phyloP scores from a whole-genome alignment of 2,113 vertebrate genomes.

The Muscicapa adusta region DNA sequence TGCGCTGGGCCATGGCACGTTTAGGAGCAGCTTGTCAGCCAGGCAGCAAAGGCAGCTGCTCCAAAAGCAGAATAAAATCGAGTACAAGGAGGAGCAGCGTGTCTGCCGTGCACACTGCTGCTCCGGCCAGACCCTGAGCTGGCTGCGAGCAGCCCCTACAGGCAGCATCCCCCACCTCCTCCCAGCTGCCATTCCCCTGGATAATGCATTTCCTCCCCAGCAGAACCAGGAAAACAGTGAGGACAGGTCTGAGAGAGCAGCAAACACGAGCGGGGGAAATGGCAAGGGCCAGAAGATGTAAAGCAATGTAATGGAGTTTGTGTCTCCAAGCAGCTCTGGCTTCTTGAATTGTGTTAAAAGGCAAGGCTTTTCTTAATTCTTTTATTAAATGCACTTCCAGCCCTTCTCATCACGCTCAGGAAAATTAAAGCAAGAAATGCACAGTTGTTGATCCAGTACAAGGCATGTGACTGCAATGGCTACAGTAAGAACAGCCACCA shows the following conservation, averaged over 20 bases:
- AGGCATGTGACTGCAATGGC: neutral
- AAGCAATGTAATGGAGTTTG: neutral
- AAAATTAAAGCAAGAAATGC: neutral
- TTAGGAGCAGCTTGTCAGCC: neutral
- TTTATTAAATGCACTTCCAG: neutral
- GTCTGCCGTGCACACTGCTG: neutral
- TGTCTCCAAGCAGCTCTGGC: neutral
- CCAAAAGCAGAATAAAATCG: neutral
- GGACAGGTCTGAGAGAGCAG: neutral
- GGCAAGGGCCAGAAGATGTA: neutral
- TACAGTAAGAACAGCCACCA: neutral
- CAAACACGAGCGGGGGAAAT: neutral
- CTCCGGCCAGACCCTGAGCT: neutral
- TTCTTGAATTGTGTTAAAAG: neutral
- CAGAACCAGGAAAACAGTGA: neutral
- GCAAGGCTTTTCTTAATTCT: neutral
- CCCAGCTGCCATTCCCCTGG: neutral
- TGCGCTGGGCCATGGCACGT: accelerated
- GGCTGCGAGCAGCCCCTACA: constrained; percentile 49
- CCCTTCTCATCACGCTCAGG: neutral
- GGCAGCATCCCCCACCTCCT: constrained; percentile 16
- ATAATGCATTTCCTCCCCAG: neutral
- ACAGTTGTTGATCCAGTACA: neutral
- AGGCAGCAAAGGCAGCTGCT: neutral
- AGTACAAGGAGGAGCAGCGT: neutral